Evolutionary conservation across 2,797 vertebrate genomes (phyloP).

Genomic region (Picus viridis): DNA sequence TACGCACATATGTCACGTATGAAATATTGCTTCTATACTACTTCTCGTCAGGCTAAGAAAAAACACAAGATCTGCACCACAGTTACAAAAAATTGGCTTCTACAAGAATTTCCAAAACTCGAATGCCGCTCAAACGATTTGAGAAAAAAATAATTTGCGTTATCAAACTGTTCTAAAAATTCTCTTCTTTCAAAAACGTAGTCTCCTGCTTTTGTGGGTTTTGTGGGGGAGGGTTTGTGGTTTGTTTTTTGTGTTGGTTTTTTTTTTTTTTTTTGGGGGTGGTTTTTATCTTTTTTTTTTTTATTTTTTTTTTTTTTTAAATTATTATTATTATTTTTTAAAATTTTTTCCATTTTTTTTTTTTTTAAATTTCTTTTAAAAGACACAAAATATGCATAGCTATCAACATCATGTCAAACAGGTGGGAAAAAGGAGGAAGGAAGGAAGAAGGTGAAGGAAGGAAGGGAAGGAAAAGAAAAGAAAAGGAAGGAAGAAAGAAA

Average conservation of each 20-base stretch:
- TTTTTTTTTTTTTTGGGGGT: too few species aligned
- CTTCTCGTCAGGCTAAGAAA: conserved; percentile 84
- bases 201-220: conserved; percentile 76
- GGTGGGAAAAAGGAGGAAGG: conserved; percentile 67
- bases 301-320: conserved; percentile 32
- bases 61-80: conserved; percentile 85
- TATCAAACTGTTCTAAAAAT: conserved; percentile 90
- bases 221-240: too few species aligned
- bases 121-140: conserved; percentile 84
- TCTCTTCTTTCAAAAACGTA: conserved; percentile 87
- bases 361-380: conserved; percentile 72
- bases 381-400: conserved; percentile 88
- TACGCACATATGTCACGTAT: conserved; percentile 78
- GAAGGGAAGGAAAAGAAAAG: too few species aligned
- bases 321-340: background rate
- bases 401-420: conserved; percentile 83
- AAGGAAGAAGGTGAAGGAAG: too few species aligned
- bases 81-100: conserved; percentile 86
- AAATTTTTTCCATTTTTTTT: conserved; percentile 58
- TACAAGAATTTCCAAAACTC: conserved; percentile 85
- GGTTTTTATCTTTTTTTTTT: too few species aligned
- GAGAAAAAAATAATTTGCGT: conserved; percentile 87
- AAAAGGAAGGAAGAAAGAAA: too few species aligned
- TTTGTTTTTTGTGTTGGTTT: too few species aligned
- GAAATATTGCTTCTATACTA: conserved; percentile 89